Evolutionary conservation across 2,113 vertebrate genomes (phyloP).

Genomic region (Lepus timidus): DNA sequence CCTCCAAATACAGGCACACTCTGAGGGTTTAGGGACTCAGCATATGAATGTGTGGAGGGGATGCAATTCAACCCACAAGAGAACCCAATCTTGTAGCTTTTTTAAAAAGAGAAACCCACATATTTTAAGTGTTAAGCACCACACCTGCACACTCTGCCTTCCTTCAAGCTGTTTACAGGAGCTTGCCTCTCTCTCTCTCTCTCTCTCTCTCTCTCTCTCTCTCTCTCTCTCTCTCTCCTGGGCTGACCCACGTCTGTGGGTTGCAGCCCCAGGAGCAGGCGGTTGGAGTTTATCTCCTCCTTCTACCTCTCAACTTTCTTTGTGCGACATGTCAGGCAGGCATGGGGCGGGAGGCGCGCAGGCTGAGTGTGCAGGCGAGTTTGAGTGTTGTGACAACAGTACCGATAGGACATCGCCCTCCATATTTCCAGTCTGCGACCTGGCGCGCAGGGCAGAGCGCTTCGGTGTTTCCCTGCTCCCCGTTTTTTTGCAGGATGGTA

Average conservation of each 20-base stretch:
- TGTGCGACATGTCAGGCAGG: slow-evolving; percentile 12
- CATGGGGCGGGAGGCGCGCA: neutral
- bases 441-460: neutral
- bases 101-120: neutral
- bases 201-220: too few species aligned
- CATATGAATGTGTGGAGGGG: neutral
- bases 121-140: neutral
- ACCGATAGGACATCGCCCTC: neutral
- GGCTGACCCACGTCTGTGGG: neutral
- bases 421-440: neutral
- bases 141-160: too few species aligned
- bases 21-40: neutral
- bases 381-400: slow-evolving; percentile 14
- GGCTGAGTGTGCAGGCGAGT: neutral
- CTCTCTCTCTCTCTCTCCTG: neutral
- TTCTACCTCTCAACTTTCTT: slow-evolving; percentile 55
- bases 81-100: neutral
- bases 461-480: neutral
- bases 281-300: neutral
- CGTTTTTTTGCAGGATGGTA: neutral
- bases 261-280: neutral
- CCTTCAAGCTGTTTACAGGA: neutral
- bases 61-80: neutral
- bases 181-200: neutral
- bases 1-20: neutral